Evolutionary conservation across 2,113 vertebrate genomes (phyloP).

Genomic region (Sylvilagus bachmani): DNA sequence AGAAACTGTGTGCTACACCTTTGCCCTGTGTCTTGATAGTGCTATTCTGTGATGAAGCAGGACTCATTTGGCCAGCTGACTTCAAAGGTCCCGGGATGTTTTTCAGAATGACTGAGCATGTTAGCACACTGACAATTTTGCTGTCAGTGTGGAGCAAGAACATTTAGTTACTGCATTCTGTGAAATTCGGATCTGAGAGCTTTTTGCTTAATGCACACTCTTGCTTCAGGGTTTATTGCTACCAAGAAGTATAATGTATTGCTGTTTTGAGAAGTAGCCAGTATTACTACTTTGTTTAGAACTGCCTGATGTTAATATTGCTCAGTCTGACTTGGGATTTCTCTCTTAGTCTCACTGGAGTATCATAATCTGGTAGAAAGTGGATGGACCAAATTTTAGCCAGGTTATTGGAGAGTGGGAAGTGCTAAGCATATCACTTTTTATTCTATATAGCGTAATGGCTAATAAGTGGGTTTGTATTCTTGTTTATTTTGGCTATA

Average conservation of each 20-base stretch:
- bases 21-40: constrained; percentile 6
- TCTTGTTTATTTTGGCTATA: constrained; percentile 60
- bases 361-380: constrained; percentile 29
- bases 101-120: constrained; percentile 35
- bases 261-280: constrained; percentile 52
- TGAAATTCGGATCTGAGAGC: constrained; percentile 58
- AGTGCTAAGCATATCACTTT: constrained; percentile 17
- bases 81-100: constrained; percentile 43
- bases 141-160: constrained; percentile 53
- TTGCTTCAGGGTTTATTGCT: constrained; percentile 66
- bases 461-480: constrained; percentile 50
- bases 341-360: constrained; percentile 46
- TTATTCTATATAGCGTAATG: constrained; percentile 58
- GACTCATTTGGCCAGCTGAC: constrained; percentile 47
- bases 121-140: constrained; percentile 58
- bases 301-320: constrained; percentile 48
- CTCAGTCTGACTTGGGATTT: constrained; percentile 51
- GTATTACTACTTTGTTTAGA: constrained; percentile 58
- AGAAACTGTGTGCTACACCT: constrained; percentile 28
- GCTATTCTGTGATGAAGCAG: constrained; percentile 40
- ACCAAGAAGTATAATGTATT: constrained; percentile 62
- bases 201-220: constrained; percentile 59
- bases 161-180: constrained; percentile 47
- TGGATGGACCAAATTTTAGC: constrained; percentile 45
- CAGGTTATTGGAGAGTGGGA: background rate